phyloP scores from a whole-genome alignment of 1,140 invertebrate species.

The Bombyx mori region DNA sequence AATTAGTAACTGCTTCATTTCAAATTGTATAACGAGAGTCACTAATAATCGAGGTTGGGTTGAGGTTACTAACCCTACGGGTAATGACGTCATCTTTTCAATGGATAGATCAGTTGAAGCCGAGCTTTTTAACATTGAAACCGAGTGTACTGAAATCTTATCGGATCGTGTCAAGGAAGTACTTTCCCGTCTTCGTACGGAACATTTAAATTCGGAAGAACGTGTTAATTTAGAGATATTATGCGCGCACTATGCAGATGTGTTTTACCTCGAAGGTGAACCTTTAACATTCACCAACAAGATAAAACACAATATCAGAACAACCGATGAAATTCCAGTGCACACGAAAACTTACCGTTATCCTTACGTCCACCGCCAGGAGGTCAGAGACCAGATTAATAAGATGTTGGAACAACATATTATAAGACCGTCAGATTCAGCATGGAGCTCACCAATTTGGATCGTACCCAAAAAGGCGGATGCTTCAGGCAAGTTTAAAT shows the following conservation, averaged over 20 bases:
- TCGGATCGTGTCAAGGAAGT: conserved; percentile 2
- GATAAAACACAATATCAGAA: conserved; percentile 7
- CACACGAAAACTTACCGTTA: conserved; percentile 9
- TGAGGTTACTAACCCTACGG: conserved; percentile 10
- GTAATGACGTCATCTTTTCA: conserved; percentile 14
- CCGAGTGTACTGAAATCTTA: conserved; percentile 3
- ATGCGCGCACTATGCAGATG: conserved; percentile 7
- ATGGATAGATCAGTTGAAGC: conserved; percentile 7
- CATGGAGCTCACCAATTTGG: conserved; percentile 11
- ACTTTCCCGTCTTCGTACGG: conserved; percentile 6
- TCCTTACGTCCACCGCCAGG: conserved; percentile 5
- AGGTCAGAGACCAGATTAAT: conserved; percentile 4
- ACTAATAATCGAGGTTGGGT: conserved; percentile 17
- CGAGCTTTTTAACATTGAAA: conserved; percentile 3
- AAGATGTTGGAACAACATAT: conserved; percentile 11
- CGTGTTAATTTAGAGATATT: background rate
- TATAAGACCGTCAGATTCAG: conserved; percentile 9
- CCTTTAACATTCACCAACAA: conserved; percentile 9
- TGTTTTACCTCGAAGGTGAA: conserved; percentile 18
- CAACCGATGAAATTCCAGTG: conserved; percentile 10
- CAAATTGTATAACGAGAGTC: conserved; percentile 13
- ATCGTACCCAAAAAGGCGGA: conserved; percentile 10
- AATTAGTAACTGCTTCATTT: conserved; percentile 15
- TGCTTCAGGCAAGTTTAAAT: conserved; percentile 9
- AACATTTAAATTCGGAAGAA: conserved; percentile 4